These are phyloP conservation scores for Lycaon pictus DNA, from an alignment of 2,113 vertebrate genomes.

Conservation along the genomic window DNA sequence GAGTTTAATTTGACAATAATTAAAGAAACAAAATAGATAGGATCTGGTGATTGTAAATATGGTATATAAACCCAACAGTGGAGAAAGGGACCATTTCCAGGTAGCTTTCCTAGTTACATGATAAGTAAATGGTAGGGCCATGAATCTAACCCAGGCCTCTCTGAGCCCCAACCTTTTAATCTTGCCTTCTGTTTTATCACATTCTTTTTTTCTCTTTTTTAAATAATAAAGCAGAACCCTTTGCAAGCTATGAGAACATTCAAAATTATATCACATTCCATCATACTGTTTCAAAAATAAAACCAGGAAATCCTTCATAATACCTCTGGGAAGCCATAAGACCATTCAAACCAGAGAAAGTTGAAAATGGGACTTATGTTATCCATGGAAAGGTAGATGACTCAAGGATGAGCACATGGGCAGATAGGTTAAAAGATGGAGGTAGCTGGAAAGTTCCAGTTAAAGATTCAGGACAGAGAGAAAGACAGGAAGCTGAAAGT, in stretches of 20 bases:
- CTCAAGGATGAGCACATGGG: neutral
- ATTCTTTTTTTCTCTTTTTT: neutral
- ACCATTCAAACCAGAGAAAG: neutral
- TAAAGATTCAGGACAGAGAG: neutral
- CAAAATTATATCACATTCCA: neutral
- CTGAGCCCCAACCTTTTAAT: neutral
- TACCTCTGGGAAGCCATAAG: neutral
- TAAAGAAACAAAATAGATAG: neutral
- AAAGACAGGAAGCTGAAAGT: neutral
- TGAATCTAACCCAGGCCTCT: neutral
- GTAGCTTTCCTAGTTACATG: neutral
- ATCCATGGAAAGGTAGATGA: neutral
- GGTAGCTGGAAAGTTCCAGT: neutral
- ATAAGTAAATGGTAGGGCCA: neutral
- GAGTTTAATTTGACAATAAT: neutral
- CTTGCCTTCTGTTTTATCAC: neutral
- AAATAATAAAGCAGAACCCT: neutral
- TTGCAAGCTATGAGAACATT: neutral
- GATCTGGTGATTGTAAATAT: neutral
- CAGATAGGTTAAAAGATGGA: neutral
- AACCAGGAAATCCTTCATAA: neutral
- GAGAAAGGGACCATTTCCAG: neutral
- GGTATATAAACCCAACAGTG: neutral
- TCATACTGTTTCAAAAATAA: neutral
- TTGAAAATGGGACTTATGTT: neutral